Evolutionary conservation across 2,113 vertebrate genomes (phyloP).

Genomic region (Dissostichus mawsoni): DNA sequence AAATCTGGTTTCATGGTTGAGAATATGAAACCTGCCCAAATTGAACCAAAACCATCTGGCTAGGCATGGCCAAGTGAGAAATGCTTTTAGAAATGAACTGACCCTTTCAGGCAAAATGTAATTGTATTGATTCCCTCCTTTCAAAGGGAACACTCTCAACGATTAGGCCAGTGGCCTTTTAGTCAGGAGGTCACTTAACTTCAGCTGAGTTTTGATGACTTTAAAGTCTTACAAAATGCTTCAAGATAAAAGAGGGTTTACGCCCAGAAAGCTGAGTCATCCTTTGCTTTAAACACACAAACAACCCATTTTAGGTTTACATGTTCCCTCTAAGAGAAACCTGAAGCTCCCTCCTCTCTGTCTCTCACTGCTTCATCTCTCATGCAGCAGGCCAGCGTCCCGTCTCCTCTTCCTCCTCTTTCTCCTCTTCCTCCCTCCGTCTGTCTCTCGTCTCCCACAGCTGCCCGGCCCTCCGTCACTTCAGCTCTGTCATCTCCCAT

Average conservation of each 20-base stretch:
- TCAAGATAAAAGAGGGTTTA: slow-evolving; percentile 17
- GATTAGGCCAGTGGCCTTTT: slow-evolving; percentile 7
- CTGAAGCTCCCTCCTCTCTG: background rate
- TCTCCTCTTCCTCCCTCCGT: background rate
- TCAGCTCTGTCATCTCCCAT: slow-evolving; percentile 40
- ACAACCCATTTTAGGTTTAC: background rate
- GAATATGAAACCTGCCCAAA: too few species aligned
- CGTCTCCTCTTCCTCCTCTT: background rate
- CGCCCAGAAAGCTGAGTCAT: slow-evolving; percentile 8
- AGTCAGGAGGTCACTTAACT: background rate
- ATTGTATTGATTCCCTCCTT: too few species aligned
- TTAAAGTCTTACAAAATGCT: slow-evolving; percentile 11
- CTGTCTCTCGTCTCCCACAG: slow-evolving; percentile 27
- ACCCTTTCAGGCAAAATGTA: too few species aligned
- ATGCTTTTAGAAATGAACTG: too few species aligned
- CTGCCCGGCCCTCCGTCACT: slow-evolving; percentile 25
- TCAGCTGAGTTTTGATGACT: slow-evolving; percentile 13
- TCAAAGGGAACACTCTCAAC: too few species aligned
- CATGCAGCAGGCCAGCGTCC: slow-evolving; percentile 16
- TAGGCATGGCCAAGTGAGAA: too few species aligned
- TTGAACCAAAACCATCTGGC: too few species aligned
- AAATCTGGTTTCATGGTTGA: too few species aligned
- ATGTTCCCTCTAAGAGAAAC: slow-evolving; percentile 6
- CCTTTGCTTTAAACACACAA: slow-evolving; percentile 17
- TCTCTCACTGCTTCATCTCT: slow-evolving; percentile 9